Conservation (phyloP, 2,113 vertebrate genomes). For the Lepisosteus oculatus region DNA sequence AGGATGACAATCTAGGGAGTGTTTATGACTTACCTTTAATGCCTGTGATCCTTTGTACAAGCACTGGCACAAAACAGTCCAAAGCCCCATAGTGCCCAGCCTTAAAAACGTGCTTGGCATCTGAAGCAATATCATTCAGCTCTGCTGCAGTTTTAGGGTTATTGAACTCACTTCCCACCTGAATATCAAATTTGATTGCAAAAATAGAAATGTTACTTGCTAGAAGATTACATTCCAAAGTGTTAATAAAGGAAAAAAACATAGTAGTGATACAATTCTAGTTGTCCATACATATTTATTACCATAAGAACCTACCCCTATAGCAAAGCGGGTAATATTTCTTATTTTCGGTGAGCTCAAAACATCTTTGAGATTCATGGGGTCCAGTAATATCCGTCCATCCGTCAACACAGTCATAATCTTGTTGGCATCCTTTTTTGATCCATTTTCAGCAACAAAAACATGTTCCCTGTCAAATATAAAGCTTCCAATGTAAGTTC, state of each 20-base stretch:
- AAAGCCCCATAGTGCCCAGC: conserved; percentile 64
- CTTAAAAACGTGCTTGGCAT: conserved; percentile 51
- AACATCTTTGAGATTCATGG: conserved; percentile 46
- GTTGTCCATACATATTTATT: too few species aligned
- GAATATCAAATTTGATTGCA: conserved; percentile 7
- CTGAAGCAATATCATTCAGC: conserved; percentile 61
- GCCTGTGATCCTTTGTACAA: conserved; percentile 57
- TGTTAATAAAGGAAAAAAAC: too few species aligned
- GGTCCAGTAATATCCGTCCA: conserved; percentile 60
- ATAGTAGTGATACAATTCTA: too few species aligned
- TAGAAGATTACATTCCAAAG: too few species aligned
- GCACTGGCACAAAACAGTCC: conserved; percentile 49
- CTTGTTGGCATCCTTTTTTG: conserved; percentile 55
- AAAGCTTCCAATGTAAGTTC: too few species aligned
- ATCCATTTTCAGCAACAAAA: conserved; percentile 59
- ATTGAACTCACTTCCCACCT: conserved; percentile 61
- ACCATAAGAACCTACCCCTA: conserved; percentile 56
- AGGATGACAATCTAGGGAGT: too few species aligned
- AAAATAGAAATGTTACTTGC: too few species aligned
- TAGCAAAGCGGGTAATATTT: conserved; percentile 60
- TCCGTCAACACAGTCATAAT: conserved; percentile 74
- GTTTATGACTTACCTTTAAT: conserved; percentile 55
- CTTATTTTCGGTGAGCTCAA: conserved; percentile 54
- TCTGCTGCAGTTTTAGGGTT: conserved; percentile 11
- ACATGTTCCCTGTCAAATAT: conserved; percentile 53